These are phyloP conservation scores for Copidosoma aretas DNA, from an alignment of 2,888 invertebrate genomes.

Conservation along the genomic window DNA sequence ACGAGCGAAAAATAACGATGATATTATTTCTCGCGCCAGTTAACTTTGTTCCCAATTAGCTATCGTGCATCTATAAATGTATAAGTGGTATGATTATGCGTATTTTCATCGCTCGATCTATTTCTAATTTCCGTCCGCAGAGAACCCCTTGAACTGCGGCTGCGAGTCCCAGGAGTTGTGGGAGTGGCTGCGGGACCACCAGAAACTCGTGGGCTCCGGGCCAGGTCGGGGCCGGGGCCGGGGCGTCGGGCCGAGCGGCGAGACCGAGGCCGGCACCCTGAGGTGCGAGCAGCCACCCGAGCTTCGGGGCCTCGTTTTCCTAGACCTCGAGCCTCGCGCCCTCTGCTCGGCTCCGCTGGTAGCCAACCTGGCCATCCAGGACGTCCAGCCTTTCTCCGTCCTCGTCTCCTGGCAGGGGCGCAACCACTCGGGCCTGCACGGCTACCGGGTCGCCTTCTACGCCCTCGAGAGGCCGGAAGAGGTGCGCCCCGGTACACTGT, in stretches of 20 bases:
- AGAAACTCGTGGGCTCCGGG: conserved; percentile 70
- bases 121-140: conserved; percentile 64
- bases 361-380: conserved; percentile 83
- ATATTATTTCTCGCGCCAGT: too few relatives aligned
- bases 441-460: conserved; percentile 86
- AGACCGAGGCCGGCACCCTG: conserved; percentile 32
- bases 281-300: conserved; percentile 83
- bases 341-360: conserved; percentile 86
- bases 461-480: conserved; percentile 64
- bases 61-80: too few relatives aligned
- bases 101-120: too few relatives aligned
- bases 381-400: conserved; percentile 86
- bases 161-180: conserved; percentile 90
- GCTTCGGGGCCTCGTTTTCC: conserved; percentile 76
- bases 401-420: conserved; percentile 89
- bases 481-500: conserved; percentile 23
- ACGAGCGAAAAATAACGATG: too few relatives aligned
- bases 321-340: conserved; percentile 80
- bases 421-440: conserved; percentile 83
- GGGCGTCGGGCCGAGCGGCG: conserved; percentile 47
- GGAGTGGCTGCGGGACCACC: conserved; percentile 91
- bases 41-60: too few relatives aligned
- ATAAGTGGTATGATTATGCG: too few relatives aligned
- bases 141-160: conserved; percentile 87
- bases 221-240: conserved; percentile 39